A percentile compares a stretch with the other conserved stretches of the same genome.
Conservation (phyloP, 2,888 invertebrate species). For the Amblyjoppa proteus region DNA sequence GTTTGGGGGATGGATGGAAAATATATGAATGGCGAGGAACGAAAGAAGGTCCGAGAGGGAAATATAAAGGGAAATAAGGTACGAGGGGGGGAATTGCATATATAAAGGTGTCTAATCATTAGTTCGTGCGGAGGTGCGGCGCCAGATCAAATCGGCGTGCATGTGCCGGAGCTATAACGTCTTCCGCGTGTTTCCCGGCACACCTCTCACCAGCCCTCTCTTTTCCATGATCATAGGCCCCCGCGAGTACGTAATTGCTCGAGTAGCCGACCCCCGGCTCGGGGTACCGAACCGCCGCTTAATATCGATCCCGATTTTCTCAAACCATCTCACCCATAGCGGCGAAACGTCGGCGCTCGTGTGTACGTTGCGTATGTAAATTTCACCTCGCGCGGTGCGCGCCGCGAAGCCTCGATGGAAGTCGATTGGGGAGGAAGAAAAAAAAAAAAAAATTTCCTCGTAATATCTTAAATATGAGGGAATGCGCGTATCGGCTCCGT, state of each 20-base stretch:
- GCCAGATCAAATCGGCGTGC: constrained; percentile 81
- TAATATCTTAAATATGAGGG: neutral
- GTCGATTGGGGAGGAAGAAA: neutral
- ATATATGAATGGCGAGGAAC: constrained; percentile 54
- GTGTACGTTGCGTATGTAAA: constrained; percentile 10
- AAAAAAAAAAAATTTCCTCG: neutral
- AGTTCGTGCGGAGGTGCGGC: constrained; percentile 81
- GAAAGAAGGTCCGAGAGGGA: constrained; percentile 54
- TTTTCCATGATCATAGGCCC: constrained; percentile 72
- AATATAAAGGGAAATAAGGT: constrained; percentile 59
- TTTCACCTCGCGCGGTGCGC: neutral
- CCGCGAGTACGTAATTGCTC: constrained; percentile 73
- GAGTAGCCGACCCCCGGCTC: constrained; percentile 43
- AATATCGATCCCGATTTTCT: constrained; percentile 61
- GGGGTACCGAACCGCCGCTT: constrained; percentile 30
- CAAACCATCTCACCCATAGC: constrained; percentile 38
- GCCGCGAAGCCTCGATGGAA: neutral
- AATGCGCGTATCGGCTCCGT: neutral
- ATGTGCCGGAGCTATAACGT: constrained; percentile 80
- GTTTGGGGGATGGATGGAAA: neutral
- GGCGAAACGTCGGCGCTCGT: constrained; percentile 17
- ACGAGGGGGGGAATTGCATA: constrained; percentile 75
- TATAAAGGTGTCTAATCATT: constrained; percentile 81
- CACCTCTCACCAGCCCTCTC: constrained; percentile 68
- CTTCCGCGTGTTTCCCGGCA: constrained; percentile 76